These are phyloP conservation scores for Clitarchus hookeri DNA, from an alignment of 2,888 invertebrate species.

Conservation along the genomic window DNA sequence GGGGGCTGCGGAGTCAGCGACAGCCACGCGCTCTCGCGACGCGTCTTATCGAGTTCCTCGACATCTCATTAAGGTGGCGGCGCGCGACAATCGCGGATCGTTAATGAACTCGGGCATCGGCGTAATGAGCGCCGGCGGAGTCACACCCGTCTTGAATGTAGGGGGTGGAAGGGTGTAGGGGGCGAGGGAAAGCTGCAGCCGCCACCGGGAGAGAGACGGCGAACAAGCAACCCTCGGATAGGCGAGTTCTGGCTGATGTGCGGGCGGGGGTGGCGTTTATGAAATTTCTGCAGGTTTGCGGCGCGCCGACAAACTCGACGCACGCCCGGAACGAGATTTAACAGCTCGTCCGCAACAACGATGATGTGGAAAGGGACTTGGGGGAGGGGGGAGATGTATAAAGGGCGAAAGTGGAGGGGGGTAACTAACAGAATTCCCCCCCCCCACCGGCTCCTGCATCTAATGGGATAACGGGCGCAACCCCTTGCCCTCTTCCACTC, in stretches of 20 bases:
- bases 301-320: not conserved
- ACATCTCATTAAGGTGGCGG: constrained; percentile 1
- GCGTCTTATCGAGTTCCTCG: constrained; percentile 10
- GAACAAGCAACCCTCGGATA: too few relatives aligned
- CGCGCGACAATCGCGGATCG: constrained; percentile 1
- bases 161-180: not conserved
- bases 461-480: not conserved
- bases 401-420: not conserved
- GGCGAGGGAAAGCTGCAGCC: not conserved
- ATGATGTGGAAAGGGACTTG: not conserved
- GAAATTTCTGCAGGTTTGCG: not conserved
- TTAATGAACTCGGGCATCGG: constrained; percentile 14
- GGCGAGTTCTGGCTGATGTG: not conserved
- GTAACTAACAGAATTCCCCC: not conserved
- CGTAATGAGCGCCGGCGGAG: not conserved
- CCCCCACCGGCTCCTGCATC: not conserved
- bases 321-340: not conserved
- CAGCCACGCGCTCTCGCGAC: not conserved
- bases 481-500: not conserved
- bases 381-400: not conserved
- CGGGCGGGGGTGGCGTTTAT: not conserved
- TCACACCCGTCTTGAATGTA: not conserved
- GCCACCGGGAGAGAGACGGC: not conserved
- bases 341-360: constrained; percentile 7
- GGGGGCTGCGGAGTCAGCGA: not conserved